Evolutionary conservation across 2,113 vertebrate genomes (phyloP), one percentile per base, ranked within the genome.

Genomic region (Acanthisitta chloris): DNA sequence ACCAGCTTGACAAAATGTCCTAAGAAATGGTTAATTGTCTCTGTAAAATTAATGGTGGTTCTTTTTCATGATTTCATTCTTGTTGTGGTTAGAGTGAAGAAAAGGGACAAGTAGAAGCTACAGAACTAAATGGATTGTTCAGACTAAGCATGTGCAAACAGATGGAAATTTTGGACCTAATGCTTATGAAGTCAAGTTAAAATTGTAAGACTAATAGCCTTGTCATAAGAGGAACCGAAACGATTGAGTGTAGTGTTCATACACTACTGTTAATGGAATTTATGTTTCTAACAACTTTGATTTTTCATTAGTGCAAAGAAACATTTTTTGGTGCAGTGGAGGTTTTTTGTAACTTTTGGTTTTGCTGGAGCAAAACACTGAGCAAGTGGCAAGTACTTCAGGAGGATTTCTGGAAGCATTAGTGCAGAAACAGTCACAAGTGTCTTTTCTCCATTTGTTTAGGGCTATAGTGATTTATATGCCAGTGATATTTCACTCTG

Each of bases 251-350:
- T 17, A 24, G 19, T 45, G 46, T 52, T 54, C 9, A 15, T 25
- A 34, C 42, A 8, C 9, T 62, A 4, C 13, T 74, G 12, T 8
- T 69, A 24, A 64, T 45, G 20, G 55, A 65, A 70, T 59, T 81
- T 73, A 25, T 51, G 6, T 65, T 85, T 74, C 59, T 88, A 40
- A 17, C 23, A 69, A 51, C 40, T 61, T 58, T 9, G 14, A 38
- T 67, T 66, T 80, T 57, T 52, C 45, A 73, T 17, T 42, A 78
- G 28, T 48, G 28, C 18, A 48, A 52, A 78, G 42, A 62, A 82
- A 58, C 0, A 0, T 48, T 62, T 61, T 67, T 64, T 48, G 9
- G 1, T n/a, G 9, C 26, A 18, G 28, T 57, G 15, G 4, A 6
- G 1, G 4, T n/a, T 48, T 84, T 57, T 57, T 13, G 15, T 61